Conservation (phyloP, 2,113 vertebrate genomes). For the Paramisgurnus dabryanus region DNA sequence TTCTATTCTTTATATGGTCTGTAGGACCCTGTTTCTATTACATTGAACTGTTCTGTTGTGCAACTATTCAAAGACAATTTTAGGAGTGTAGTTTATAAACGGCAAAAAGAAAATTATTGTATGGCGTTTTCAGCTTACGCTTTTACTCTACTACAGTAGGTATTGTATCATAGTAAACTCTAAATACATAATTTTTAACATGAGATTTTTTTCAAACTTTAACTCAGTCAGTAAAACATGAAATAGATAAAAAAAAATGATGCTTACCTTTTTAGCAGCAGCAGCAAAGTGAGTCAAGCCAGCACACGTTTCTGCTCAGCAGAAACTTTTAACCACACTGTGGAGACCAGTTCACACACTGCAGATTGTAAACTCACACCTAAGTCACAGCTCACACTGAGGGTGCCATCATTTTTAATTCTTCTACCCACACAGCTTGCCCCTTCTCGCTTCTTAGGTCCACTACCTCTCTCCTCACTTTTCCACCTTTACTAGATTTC, state of each 20-base stretch:
- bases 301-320: slow-evolving; percentile 13
- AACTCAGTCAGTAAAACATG: not conserved
- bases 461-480: not conserved
- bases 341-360: slow-evolving; percentile 16
- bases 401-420: slow-evolving; percentile 23
- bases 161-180: too few species aligned
- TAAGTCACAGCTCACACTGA: slow-evolving; percentile 30
- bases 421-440: slow-evolving; percentile 3
- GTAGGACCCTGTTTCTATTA: too few species aligned
- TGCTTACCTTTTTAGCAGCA: slow-evolving; percentile 37
- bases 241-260: not conserved
- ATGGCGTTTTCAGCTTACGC: too few species aligned
- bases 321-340: slow-evolving; percentile 12
- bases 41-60: too few species aligned
- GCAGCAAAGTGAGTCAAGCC: not conserved
- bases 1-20: too few species aligned
- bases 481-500: not conserved
- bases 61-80: too few species aligned
- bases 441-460: not conserved
- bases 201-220: not conserved
- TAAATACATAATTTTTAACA: too few species aligned
- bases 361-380: slow-evolving; percentile 24
- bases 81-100: too few species aligned
- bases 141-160: too few species aligned
- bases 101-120: too few species aligned